Evolutionary conservation across 2,888 invertebrate genomes (phyloP).

Genomic region (Pterostichus niger): DNA sequence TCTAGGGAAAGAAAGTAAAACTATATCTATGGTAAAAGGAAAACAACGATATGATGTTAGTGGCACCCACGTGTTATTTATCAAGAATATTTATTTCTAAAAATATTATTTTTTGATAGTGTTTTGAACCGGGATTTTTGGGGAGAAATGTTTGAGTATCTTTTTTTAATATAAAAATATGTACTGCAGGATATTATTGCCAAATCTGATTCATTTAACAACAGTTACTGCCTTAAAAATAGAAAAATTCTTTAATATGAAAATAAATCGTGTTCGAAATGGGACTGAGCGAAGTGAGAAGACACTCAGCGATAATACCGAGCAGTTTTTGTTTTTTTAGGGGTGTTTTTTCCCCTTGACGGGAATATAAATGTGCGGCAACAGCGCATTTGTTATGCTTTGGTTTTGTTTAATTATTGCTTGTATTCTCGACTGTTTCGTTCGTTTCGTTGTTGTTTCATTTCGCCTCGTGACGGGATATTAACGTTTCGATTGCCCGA

Average conservation of each 20-base stretch:
- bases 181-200: too few species aligned
- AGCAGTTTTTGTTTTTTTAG: conserved; percentile 7
- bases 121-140: too few species aligned
- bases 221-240: too few species aligned
- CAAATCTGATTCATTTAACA: too few species aligned
- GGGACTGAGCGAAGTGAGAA: not conserved
- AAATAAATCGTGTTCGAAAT: not conserved
- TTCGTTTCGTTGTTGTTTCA: conserved; percentile 48
- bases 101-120: too few species aligned
- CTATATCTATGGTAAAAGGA: too few species aligned
- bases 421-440: conserved; percentile 50
- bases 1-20: too few species aligned
- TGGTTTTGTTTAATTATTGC: conserved; percentile 67
- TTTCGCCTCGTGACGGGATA: conserved; percentile 55
- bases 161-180: too few species aligned
- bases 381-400: conserved; percentile 63
- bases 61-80: too few species aligned
- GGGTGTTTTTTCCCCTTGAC: conserved; percentile 44
- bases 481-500: conserved; percentile 57
- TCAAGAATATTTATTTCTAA: too few species aligned
- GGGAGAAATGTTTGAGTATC: too few species aligned
- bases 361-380: conserved; percentile 64
- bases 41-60: too few species aligned
- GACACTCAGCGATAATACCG: not conserved
- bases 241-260: not conserved